Conservation (phyloP, 2,113 vertebrate species). For the Nematolebias whitei region DNA sequence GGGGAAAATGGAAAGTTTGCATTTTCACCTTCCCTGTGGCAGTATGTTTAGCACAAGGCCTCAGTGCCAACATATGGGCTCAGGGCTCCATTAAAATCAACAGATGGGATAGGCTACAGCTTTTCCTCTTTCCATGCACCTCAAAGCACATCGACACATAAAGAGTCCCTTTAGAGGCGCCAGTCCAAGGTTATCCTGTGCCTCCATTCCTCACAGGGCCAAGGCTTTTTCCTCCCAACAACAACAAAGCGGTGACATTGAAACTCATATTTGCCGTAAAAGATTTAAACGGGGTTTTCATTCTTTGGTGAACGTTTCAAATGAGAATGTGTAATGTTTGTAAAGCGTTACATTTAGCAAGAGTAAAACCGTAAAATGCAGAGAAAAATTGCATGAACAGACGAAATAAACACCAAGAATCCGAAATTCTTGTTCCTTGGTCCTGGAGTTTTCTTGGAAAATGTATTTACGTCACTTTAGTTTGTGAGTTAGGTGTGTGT, state of each 20-base stretch:
- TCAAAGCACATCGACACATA: conserved; percentile 46
- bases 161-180: conserved; percentile 39
- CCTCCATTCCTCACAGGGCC: conserved; percentile 40
- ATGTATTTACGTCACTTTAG: conserved; percentile 16
- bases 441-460: conserved; percentile 14
- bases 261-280: conserved; percentile 43
- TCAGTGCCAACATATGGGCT: conserved; percentile 37
- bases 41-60: conserved; percentile 45
- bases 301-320: conserved; percentile 15
- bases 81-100: conserved; percentile 59
- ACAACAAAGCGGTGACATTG: conserved; percentile 20
- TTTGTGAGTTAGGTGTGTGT: conserved; percentile 25
- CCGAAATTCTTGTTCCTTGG: not conserved
- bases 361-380: not conserved
- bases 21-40: conserved; percentile 34
- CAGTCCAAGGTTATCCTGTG: conserved; percentile 56
- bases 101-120: conserved; percentile 49
- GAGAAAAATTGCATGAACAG: not conserved
- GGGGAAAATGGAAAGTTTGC: conserved; percentile 7
- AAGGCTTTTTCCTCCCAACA: conserved; percentile 16
- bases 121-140: conserved; percentile 35
- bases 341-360: not conserved
- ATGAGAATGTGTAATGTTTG: not conserved
- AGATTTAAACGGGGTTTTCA: conserved; percentile 23
- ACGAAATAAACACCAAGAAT: not conserved